Conservation (phyloP, 1,140 invertebrate genomes). For the Druon quercuslanigerum region DNA sequence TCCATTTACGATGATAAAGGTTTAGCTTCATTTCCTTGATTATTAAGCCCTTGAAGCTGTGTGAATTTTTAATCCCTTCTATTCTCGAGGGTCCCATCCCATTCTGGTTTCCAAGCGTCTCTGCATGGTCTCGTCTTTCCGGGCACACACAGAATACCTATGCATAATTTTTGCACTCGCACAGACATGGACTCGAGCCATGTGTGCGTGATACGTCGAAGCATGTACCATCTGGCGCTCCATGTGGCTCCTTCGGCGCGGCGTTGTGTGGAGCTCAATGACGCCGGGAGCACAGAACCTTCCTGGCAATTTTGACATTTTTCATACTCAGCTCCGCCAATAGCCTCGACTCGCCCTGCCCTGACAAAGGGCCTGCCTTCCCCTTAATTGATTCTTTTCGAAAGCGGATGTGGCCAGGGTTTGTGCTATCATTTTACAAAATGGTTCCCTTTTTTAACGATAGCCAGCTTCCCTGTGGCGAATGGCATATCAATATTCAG, state of each 20-base stretch:
- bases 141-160: constrained; percentile 51
- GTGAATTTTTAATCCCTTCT: constrained; percentile 28
- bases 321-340: constrained; percentile 45
- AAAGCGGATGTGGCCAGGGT: constrained; percentile 42
- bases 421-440: constrained; percentile 7
- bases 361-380: constrained; percentile 47
- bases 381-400: constrained; percentile 17
- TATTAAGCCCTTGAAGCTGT: constrained; percentile 25
- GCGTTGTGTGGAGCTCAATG: constrained; percentile 38
- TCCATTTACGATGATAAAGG: constrained; percentile 26
- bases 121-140: constrained; percentile 36
- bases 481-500: too few species aligned
- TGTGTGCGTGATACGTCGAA: constrained; percentile 46
- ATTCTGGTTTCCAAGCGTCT: constrained; percentile 11
- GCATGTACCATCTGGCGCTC: constrained; percentile 66
- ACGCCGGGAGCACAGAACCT: constrained; percentile 51
- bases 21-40: constrained; percentile 28
- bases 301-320: constrained; percentile 57
- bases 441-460: neutral
- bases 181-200: neutral
- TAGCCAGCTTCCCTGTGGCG: too few species aligned
- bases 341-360: constrained; percentile 44
- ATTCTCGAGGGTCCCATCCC: constrained; percentile 25
- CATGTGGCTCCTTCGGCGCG: constrained; percentile 59
- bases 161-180: constrained; percentile 51